phyloP scores from a whole-genome alignment of 2,113 vertebrate species.

The Pantherophis guttatus region DNA sequence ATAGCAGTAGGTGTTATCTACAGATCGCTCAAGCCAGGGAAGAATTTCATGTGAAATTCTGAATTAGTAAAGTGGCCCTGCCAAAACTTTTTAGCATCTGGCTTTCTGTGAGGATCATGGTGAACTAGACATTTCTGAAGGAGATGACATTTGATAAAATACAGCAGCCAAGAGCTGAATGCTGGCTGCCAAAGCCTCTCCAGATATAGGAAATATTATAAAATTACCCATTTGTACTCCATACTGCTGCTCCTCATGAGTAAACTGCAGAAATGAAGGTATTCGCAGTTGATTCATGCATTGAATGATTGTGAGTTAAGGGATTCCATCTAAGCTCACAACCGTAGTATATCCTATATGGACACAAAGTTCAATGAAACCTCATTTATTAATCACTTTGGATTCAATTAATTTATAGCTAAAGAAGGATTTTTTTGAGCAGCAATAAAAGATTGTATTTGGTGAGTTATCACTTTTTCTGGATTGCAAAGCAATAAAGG shows the following conservation, averaged over 20 bases:
- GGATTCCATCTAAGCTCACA: neutral
- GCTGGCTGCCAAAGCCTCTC: neutral
- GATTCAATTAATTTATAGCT: neutral
- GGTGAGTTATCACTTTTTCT: neutral
- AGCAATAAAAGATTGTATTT: neutral
- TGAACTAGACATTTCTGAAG: too few relatives aligned
- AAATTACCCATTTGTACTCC: neutral
- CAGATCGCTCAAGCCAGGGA: neutral
- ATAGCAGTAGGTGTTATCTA: neutral
- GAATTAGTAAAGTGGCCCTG: neutral
- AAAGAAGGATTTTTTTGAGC: neutral
- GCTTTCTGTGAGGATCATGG: neutral
- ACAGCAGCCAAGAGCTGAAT: neutral
- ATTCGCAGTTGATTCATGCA: neutral
- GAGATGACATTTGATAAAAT: too few relatives aligned
- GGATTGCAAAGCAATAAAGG: neutral
- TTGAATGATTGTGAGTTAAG: neutral
- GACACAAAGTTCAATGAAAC: neutral
- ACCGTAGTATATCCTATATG: neutral
- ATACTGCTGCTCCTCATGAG: neutral
- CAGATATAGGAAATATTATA: neutral
- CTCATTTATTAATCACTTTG: too few relatives aligned
- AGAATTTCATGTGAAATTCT: neutral
- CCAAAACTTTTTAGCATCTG: neutral
- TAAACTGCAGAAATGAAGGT: neutral